These are phyloP conservation scores for Nephrotoma guestfalica DNA, from an alignment of 2,888 invertebrate genomes.

Conservation along the genomic window DNA sequence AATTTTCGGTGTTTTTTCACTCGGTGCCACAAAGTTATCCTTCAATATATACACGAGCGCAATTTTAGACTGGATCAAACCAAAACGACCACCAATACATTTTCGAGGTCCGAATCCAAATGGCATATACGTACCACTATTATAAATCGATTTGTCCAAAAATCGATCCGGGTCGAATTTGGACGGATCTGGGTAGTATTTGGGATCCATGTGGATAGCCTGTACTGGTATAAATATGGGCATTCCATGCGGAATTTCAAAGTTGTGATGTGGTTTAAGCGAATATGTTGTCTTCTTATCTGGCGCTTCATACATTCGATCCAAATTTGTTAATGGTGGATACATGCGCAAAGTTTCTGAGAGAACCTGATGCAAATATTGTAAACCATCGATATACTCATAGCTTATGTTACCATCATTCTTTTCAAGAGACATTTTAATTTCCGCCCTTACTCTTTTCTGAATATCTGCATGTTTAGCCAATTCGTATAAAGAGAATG, in stretches of 20 bases:
- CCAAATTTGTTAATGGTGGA: constrained; percentile 28
- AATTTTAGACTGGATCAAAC: constrained; percentile 26
- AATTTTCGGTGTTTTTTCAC: constrained; percentile 19
- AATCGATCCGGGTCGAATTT: constrained; percentile 30
- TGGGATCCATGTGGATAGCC: constrained; percentile 26
- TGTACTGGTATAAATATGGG: constrained; percentile 26
- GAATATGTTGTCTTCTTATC: constrained; percentile 14
- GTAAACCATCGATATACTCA: constrained; percentile 28
- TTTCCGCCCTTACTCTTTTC: constrained; percentile 29
- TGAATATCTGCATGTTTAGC: constrained; percentile 26
- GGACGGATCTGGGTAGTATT: constrained; percentile 26
- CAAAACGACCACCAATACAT: constrained; percentile 29
- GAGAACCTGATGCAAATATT: constrained; percentile 32
- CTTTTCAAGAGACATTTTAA: constrained; percentile 24
- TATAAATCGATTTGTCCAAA: constrained; percentile 22
- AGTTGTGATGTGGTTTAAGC: constrained; percentile 21
- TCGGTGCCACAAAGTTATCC: constrained; percentile 24
- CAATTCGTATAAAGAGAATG: constrained; percentile 20
- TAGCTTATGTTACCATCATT: constrained; percentile 28
- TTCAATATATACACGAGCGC: constrained; percentile 26
- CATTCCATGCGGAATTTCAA: constrained; percentile 23
- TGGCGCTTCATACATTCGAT: constrained; percentile 23
- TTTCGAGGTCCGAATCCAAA: constrained; percentile 30
- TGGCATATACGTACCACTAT: constrained; percentile 28
- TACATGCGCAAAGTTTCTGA: constrained; percentile 27